Evolutionary conservation across 2,113 vertebrate species (phyloP).

Genomic region (Tragulus kanchil): DNA sequence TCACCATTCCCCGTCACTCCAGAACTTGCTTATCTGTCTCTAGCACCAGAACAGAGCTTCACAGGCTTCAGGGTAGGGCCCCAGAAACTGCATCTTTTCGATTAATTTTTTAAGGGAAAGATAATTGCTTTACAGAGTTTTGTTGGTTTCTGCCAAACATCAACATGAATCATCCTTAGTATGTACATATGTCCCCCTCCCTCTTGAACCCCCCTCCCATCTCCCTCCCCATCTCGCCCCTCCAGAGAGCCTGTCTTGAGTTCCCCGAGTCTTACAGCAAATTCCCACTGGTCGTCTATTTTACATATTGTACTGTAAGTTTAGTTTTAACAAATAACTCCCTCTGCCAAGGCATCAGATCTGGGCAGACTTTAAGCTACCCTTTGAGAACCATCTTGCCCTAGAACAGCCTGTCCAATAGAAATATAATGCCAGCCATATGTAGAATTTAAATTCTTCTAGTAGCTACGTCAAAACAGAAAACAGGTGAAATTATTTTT

Average conservation of each 20-base stretch:
- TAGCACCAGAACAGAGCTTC: not conserved
- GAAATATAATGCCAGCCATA: not conserved
- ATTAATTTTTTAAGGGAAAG: too few species aligned
- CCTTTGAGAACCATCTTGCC: not conserved
- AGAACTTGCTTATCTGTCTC: not conserved
- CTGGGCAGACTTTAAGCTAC: not conserved
- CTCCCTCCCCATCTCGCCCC: too few species aligned
- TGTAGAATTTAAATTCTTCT: not conserved
- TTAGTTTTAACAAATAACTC: not conserved
- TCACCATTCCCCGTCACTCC: not conserved
- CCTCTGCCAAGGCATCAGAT: fast-evolving
- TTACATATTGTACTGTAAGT: too few species aligned
- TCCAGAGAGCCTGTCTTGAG: too few species aligned
- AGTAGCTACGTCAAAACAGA: not conserved
- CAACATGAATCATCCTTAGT: too few species aligned
- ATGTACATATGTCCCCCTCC: too few species aligned
- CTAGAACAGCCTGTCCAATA: not conserved
- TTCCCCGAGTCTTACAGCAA: too few species aligned
- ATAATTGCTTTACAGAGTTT: too few species aligned
- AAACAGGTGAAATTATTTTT: conserved; percentile 10
- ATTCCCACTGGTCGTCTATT: too few species aligned
- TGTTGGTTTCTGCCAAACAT: too few species aligned
- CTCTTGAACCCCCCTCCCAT: too few species aligned
- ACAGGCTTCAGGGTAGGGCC: not conserved
- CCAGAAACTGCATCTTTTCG: not conserved